Evolutionary conservation across 2,888 invertebrate genomes (phyloP).

Genomic region (Acrobeloides nanus): DNA sequence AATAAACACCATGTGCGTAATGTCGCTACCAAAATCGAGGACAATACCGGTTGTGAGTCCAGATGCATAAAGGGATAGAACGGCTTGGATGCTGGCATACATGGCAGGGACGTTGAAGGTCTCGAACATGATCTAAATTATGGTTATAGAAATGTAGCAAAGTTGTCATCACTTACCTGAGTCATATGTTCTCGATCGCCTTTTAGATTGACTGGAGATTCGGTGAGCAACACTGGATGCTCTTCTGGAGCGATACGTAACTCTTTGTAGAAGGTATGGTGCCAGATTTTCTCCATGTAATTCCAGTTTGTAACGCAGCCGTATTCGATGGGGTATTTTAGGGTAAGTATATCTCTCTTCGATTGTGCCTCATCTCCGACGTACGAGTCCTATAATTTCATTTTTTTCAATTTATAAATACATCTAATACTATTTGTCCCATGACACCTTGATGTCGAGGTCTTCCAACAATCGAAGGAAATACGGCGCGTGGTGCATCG

Average conservation of each 20-base stretch:
- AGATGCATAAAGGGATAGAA: conserved; percentile 81
- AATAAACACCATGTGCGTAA: too few relatives aligned
- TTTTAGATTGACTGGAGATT: too few relatives aligned
- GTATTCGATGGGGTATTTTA: conserved; percentile 91
- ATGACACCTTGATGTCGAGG: conserved; percentile 64
- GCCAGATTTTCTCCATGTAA: too few relatives aligned
- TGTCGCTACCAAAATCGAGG: conserved; percentile 79
- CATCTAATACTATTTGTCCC: conserved; percentile 48
- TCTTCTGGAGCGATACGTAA: conserved; percentile 89
- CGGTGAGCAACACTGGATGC: conserved; percentile 83
- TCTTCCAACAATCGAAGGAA: conserved; percentile 73
- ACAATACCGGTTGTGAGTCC: conserved; percentile 59
- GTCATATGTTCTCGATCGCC: conserved; percentile 94
- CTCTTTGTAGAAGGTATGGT: too few relatives aligned
- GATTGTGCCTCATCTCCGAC: conserved; percentile 58
- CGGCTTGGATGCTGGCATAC: conserved; percentile 79
- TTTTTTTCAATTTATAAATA: conserved; percentile 56
- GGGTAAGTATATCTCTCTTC: conserved; percentile 76
- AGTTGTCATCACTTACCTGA: too few relatives aligned
- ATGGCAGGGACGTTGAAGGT: conserved; percentile 70
- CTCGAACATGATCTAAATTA: too few relatives aligned
- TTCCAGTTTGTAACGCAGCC: conserved; percentile 97
- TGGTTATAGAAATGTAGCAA: too few relatives aligned
- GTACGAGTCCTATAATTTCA: too few relatives aligned
- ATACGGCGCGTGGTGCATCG: too few relatives aligned